phyloP scores from a whole-genome alignment of 2,888 invertebrate genomes.

The Epirrhoe alternata region DNA sequence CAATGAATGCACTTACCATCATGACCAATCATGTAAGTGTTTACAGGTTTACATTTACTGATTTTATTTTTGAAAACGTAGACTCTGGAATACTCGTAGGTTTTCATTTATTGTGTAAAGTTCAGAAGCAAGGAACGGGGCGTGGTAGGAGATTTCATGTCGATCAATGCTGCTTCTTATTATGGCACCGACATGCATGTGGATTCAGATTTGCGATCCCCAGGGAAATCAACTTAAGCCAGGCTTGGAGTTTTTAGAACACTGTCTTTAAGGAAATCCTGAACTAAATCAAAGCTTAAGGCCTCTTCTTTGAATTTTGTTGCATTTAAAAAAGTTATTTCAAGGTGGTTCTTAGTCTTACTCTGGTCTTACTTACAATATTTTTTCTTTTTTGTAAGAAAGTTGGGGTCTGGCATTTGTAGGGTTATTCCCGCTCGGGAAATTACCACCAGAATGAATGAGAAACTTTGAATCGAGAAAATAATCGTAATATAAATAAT shows the following conservation, averaged over 20 bases:
- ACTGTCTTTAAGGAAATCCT: constrained; percentile 28
- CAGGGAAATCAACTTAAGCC: constrained; percentile 37
- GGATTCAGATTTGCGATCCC: constrained; percentile 31
- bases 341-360: constrained; percentile 3
- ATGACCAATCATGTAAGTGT: no score
- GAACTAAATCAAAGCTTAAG: constrained; percentile 27
- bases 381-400: constrained; percentile 4
- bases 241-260: constrained; percentile 30
- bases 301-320: constrained; percentile 14
- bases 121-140: not conserved
- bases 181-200: constrained; percentile 31
- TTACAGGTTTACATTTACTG: no score
- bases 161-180: constrained; percentile 26
- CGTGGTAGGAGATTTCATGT: constrained; percentile 10
- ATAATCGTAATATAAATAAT: no score
- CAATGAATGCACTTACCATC: no score
- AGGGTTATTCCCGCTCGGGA: no score
- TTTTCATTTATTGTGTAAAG: not conserved
- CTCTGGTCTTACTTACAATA: no score
- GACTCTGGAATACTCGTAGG: not conserved
- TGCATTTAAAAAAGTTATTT: constrained; percentile 9
- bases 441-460: no score
- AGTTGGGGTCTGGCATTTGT: no score
- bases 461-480: no score
- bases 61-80: no score